Conservation (phyloP, 1,140 invertebrate genomes). For the Scaptodrosophila lebanonensis region DNA sequence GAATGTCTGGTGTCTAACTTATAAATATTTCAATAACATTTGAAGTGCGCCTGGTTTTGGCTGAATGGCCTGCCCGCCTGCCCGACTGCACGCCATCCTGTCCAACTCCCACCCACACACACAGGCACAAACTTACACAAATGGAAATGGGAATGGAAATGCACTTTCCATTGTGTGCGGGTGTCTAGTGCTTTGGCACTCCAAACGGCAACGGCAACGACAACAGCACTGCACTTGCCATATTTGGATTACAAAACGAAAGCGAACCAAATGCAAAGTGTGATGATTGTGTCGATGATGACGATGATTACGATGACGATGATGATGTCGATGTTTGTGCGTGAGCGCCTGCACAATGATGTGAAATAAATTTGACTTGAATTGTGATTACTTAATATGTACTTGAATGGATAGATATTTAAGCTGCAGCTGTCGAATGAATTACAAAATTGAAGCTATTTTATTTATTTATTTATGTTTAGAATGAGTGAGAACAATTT, state of each 20-base stretch:
- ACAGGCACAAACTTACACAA: conserved; percentile 10
- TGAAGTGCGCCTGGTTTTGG: conserved; percentile 48
- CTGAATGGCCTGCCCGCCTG: conserved; percentile 23
- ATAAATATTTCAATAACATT: conserved; percentile 76
- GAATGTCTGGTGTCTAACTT: conserved; percentile 64
- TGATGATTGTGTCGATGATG: too few species aligned
- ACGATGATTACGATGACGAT: too few species aligned
- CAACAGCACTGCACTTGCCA: conserved; percentile 48
- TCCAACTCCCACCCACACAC: background rate
- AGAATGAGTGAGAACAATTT: too few species aligned
- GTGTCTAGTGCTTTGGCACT: conserved; percentile 70
- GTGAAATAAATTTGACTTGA: too few species aligned
- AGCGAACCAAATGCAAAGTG: conserved; percentile 18
- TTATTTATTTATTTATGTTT: too few species aligned
- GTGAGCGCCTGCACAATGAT: too few species aligned
- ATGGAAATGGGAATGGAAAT: conserved; percentile 43
- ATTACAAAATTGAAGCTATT: too few species aligned
- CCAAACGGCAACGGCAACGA: conserved; percentile 9
- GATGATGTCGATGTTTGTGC: too few species aligned
- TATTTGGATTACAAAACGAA: conserved; percentile 49
- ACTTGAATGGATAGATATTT: too few species aligned
- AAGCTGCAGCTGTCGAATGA: too few species aligned
- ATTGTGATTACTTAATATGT: too few species aligned
- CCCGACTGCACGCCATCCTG: conserved; percentile 23
- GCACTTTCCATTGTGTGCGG: conserved; percentile 68